Evolutionary conservation across 2,888 invertebrate species (phyloP).

Genomic region (Pollenia griseotomentosa): DNA sequence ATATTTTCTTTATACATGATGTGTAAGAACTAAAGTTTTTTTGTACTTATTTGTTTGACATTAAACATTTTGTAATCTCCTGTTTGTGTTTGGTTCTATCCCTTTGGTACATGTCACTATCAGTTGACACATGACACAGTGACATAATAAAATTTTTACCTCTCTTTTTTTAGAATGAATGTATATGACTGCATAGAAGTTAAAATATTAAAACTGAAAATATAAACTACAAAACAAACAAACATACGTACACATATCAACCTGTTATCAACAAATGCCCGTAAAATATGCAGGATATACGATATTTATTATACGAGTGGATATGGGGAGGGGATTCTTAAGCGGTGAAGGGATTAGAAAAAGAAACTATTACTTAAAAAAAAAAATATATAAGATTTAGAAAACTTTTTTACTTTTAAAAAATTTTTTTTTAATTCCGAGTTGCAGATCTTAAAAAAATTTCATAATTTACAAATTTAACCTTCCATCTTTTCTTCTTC

Average conservation of each 20-base stretch:
- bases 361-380: too few species aligned
- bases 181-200: not conserved
- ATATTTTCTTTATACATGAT: conserved; percentile 19
- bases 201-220: conserved; percentile 28
- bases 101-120: conserved; percentile 68
- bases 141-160: conserved; percentile 70
- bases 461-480: too few species aligned
- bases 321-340: not conserved
- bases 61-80: conserved; percentile 68
- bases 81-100: conserved; percentile 55
- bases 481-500: too few species aligned
- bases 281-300: conserved; percentile 4
- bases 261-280: conserved; percentile 47
- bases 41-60: conserved; percentile 48
- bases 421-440: too few species aligned
- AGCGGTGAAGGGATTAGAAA: not conserved
- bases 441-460: too few species aligned
- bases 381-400: too few species aligned
- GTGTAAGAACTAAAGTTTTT: conserved; percentile 31
- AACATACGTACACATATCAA: conserved; percentile 17
- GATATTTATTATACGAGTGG: not conserved
- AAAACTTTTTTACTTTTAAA: too few species aligned
- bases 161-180: not conserved
- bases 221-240: conserved; percentile 10
- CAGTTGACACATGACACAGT: conserved; percentile 72